phyloP scores from a whole-genome alignment of 2,888 invertebrate species.

The Terebella lapidaria region DNA sequence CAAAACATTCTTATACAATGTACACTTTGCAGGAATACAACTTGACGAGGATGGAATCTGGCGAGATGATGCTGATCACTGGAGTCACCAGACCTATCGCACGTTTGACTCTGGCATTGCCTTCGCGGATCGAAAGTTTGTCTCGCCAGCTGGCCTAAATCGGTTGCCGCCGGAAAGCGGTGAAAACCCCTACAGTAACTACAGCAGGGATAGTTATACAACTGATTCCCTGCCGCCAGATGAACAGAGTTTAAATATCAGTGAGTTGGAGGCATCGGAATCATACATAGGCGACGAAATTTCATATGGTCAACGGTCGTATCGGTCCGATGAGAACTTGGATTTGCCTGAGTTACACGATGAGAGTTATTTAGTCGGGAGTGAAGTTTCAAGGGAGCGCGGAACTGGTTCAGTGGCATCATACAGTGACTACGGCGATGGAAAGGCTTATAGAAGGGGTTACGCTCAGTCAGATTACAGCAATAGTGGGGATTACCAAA shows the following conservation, averaged over 20 bases:
- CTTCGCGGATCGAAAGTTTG: conserved; percentile 4
- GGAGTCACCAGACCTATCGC: conserved; percentile 31
- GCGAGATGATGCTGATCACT: conserved; percentile 33
- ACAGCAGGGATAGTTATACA: not conserved
- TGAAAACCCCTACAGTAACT: not conserved
- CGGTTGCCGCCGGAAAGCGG: conserved; percentile 5
- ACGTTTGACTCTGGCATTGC: conserved; percentile 41
- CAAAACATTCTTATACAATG: not conserved
- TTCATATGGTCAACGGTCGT: conserved; percentile 6
- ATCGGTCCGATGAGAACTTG: conserved; percentile 7
- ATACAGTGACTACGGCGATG: not conserved
- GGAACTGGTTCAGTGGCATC: not conserved
- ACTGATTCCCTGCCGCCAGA: conserved; percentile 33
- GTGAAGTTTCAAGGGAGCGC: not conserved
- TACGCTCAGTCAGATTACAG: not conserved
- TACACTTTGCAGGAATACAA: conserved; percentile 15
- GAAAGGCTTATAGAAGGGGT: not conserved
- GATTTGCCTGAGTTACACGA: conserved; percentile 18
- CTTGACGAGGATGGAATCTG: conserved; percentile 46
- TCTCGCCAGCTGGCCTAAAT: conserved; percentile 13
- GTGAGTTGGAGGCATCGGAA: conserved; percentile 46
- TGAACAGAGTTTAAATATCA: conserved; percentile 41
- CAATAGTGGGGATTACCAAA: not conserved
- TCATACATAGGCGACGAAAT: conserved; percentile 27
- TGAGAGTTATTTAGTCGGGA: conserved; percentile 8